Evolutionary conservation across 2,888 invertebrate species (phyloP).

Genomic region (Psococerastis gibbosa): DNA sequence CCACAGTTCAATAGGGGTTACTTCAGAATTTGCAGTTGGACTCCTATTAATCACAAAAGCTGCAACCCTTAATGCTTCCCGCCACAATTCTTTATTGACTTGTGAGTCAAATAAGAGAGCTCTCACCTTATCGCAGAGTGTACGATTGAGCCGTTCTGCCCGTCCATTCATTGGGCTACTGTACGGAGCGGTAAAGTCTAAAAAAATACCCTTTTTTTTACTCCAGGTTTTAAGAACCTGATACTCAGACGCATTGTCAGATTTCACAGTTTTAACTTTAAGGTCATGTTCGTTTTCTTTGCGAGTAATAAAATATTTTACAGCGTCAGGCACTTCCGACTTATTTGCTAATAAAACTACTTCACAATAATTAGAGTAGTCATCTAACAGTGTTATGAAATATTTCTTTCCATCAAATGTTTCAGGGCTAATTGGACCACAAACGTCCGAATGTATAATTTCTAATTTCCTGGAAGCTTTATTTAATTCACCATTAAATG

Average conservation of each 20-base stretch:
- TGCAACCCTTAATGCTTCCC: background rate
- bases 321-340: slow-evolving; percentile 9
- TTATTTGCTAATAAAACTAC: slow-evolving; percentile 10
- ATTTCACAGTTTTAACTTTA: background rate
- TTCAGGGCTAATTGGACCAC: slow-evolving; percentile 10
- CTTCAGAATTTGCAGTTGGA: background rate
- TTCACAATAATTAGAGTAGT: slow-evolving; percentile 8
- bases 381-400: slow-evolving; percentile 12
- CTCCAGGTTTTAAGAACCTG: slow-evolving; percentile 10
- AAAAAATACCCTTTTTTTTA: slow-evolving; percentile 8
- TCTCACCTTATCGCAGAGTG: slow-evolving; percentile 11
- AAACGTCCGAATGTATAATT: slow-evolving; percentile 10
- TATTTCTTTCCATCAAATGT: slow-evolving; percentile 4
- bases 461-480: slow-evolving; percentile 1
- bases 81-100: slow-evolving; percentile 1
- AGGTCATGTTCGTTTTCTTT: background rate
- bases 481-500: background rate
- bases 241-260: slow-evolving; percentile 8
- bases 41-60: background rate
- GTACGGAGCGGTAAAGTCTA: slow-evolving; percentile 11
- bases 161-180: slow-evolving; percentile 12
- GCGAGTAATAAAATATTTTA: slow-evolving; percentile 6
- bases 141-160: slow-evolving; percentile 11
- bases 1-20: background rate
- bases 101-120: background rate